phyloP scores from a whole-genome alignment of 64 coral and sea anemone species.

The Cladopsammia gracilis region DNA sequence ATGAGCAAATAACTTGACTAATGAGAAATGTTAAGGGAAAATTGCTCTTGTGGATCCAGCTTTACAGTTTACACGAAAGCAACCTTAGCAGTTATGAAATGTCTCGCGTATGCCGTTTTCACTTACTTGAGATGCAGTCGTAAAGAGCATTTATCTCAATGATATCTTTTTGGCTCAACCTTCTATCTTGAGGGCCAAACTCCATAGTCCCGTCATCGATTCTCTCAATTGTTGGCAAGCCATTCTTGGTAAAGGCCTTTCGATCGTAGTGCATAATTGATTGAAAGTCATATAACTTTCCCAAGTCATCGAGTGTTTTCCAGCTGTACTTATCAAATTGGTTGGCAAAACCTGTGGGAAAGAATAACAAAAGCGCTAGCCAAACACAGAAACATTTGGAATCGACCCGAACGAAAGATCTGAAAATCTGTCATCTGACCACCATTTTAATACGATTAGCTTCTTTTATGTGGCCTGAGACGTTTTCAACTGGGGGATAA shows the following conservation, averaged over 20 bases:
- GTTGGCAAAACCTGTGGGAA: background rate
- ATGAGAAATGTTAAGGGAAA: too few species aligned
- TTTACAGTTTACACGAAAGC: background rate
- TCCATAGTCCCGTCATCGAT: conserved; percentile 22
- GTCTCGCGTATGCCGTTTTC: background rate
- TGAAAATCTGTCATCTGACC: too few species aligned
- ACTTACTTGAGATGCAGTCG: conserved; percentile 63
- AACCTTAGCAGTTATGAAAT: background rate
- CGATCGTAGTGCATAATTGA: conserved; percentile 81
- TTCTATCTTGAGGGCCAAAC: conserved; percentile 41
- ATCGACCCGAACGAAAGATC: too few species aligned
- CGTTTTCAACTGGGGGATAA: too few species aligned
- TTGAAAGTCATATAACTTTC: conserved; percentile 56
- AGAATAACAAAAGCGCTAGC: background rate
- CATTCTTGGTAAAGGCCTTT: conserved; percentile 69
- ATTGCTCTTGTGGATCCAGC: too few species aligned
- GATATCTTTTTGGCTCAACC: conserved; percentile 64
- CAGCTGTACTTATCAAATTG: conserved; percentile 72
- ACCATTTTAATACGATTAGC: too few species aligned
- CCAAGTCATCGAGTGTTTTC: conserved; percentile 57
- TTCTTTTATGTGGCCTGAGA: too few species aligned
- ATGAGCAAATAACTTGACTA: too few species aligned
- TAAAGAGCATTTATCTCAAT: conserved; percentile 82
- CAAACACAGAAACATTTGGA: background rate
- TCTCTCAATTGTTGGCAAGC: conserved; percentile 64